These are phyloP conservation scores for Varecia variegata DNA, from an alignment of 2,797 vertebrate species.

Conservation along the genomic window DNA sequence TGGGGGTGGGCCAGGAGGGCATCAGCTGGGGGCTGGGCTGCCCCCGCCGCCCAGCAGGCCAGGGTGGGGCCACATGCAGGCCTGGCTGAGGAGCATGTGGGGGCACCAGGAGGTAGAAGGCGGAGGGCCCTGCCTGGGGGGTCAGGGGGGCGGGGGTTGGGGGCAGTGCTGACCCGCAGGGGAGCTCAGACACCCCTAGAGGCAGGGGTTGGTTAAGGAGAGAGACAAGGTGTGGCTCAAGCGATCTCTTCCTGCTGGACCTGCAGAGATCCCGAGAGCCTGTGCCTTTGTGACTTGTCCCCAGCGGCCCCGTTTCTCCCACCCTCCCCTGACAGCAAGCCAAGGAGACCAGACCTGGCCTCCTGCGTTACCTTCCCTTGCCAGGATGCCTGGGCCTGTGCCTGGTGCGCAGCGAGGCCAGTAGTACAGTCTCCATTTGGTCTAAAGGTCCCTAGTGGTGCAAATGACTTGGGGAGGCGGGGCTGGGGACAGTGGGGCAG, in stretches of 20 bases:
- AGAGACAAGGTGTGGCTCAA: slow-evolving; percentile 11
- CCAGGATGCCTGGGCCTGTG: background rate
- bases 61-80: background rate
- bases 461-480: background rate
- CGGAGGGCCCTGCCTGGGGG: slow-evolving; percentile 46
- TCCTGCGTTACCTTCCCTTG: background rate
- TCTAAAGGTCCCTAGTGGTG: slow-evolving; percentile 64
- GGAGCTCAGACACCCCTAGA: background rate
- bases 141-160: background rate
- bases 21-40: background rate
- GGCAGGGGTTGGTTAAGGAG: background rate
- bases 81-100: background rate
- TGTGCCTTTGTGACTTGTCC: background rate
- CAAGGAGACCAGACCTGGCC: background rate
- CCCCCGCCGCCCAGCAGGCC: background rate
- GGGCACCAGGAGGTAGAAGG: slow-evolving; percentile 83
- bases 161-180: background rate
- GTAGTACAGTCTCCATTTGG: slow-evolving; percentile 66
- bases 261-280: background rate
- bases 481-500: slow-evolving; percentile 35
- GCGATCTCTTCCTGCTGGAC: background rate
- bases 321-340: background rate
- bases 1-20: background rate
- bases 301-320: background rate
- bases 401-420: slow-evolving; percentile 13